These are phyloP conservation scores for Oncorhynchus nerka DNA, from an alignment of 2,113 vertebrate species.

Conservation along the genomic window DNA sequence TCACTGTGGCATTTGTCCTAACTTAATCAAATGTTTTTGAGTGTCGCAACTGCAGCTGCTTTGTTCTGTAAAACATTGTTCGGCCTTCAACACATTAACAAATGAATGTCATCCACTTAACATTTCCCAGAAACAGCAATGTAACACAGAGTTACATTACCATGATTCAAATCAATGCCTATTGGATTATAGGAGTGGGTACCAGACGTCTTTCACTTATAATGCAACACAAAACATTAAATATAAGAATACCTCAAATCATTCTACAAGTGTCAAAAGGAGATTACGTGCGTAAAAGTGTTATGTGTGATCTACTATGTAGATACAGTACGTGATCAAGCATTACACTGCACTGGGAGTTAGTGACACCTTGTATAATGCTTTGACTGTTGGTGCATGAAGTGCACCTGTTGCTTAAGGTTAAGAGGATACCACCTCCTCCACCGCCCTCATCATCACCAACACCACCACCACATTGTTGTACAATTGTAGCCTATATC, in stretches of 20 bases:
- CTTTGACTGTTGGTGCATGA: too few species aligned
- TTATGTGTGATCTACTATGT: too few species aligned
- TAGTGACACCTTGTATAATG: too few species aligned
- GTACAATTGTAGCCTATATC: too few species aligned
- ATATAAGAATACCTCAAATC: not conserved
- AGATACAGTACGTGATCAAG: too few species aligned
- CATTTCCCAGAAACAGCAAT: constrained; percentile 49
- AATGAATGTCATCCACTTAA: constrained; percentile 52
- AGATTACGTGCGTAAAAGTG: too few species aligned
- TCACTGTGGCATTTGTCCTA: too few species aligned
- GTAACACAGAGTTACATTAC: constrained; percentile 63
- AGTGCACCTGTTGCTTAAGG: too few species aligned
- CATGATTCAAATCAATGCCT: constrained; percentile 72
- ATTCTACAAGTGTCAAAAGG: too few species aligned
- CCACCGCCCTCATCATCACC: not conserved
- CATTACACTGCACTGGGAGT: too few species aligned
- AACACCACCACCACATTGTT: not conserved
- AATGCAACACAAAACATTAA: not conserved
- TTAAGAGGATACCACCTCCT: too few species aligned
- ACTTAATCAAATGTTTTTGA: too few species aligned
- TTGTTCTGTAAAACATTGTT: not conserved
- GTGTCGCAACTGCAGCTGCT: not conserved
- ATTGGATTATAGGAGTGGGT: constrained; percentile 51
- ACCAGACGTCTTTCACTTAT: constrained; percentile 32
- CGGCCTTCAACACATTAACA: constrained; percentile 13